Conservation (phyloP, 2,797 vertebrate species). For the Microctenopoma steveboyesi region DNA sequence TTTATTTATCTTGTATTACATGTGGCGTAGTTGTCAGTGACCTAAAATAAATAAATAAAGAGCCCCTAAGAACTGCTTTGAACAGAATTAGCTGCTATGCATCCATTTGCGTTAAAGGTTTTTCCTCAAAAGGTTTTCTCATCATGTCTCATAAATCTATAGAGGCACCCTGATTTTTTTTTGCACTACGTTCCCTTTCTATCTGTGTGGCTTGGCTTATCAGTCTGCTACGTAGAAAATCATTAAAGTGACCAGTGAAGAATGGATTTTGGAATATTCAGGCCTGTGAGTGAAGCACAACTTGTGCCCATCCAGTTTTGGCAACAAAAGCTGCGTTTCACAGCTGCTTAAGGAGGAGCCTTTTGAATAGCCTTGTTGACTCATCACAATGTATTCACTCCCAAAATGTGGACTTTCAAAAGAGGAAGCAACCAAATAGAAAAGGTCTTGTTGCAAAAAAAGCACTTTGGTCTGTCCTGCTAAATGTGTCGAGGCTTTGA, state of each 20-base stretch:
- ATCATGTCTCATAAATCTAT: not conserved
- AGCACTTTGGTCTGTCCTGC: not conserved
- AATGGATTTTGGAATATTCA: conserved; percentile 16
- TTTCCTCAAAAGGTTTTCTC: conserved; percentile 3
- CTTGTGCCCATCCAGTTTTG: conserved; percentile 18
- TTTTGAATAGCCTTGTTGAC: conserved; percentile 1
- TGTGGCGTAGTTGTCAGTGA: not conserved
- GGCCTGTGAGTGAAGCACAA: not conserved
- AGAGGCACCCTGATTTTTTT: not conserved
- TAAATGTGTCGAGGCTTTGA: not conserved
- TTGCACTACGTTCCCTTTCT: not conserved
- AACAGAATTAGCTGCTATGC: not conserved
- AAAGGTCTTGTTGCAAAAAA: not conserved
- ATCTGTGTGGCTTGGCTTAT: not conserved
- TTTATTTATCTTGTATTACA: not conserved
- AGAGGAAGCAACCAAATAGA: not conserved
- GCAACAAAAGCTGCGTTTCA: conserved; percentile 19
- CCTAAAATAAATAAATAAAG: conserved; percentile 2
- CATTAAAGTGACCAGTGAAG: conserved; percentile 11
- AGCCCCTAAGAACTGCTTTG: not conserved
- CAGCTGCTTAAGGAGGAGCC: not conserved
- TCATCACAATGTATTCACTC: not conserved
- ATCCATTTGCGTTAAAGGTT: conserved; percentile 8
- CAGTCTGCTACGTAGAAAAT: conserved; percentile 1
- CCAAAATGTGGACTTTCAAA: not conserved